Evolutionary conservation across 53 echinoderm and acorn worm species (phyloP).

Genomic region (Mesocentrotus franciscanus): DNA sequence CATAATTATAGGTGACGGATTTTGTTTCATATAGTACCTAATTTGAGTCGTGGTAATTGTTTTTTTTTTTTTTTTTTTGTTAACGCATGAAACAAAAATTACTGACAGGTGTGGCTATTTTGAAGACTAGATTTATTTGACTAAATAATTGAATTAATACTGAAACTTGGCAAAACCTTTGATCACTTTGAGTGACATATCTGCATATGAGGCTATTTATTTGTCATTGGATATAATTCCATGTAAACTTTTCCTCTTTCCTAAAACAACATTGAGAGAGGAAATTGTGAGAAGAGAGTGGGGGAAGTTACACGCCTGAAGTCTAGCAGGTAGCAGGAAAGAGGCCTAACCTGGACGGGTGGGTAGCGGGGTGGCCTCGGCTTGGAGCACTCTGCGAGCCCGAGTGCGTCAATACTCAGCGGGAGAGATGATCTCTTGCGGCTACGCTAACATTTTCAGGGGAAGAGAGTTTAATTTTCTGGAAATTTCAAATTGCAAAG

Average conservation of each 20-base stretch:
- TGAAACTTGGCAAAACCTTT: background rate
- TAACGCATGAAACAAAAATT: too few species aligned
- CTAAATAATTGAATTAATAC: background rate
- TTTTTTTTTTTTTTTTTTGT: too few species aligned
- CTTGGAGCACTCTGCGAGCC: background rate
- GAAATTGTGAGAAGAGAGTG: background rate
- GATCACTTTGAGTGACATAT: slow-evolving; percentile 3
- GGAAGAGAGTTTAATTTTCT: slow-evolving; percentile 41
- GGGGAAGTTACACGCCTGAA: slow-evolving; percentile 5
- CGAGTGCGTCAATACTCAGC: background rate
- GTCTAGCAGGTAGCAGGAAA: slow-evolving; percentile 3
- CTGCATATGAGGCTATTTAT: background rate
- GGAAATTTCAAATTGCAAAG: slow-evolving; percentile 54
- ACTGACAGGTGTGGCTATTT: too few species aligned
- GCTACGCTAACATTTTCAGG: background rate
- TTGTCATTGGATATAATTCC: background rate
- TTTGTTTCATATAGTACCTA: too few species aligned
- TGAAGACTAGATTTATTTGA: too few species aligned
- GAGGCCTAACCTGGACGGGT: background rate
- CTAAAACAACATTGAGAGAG: background rate
- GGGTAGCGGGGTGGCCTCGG: slow-evolving; percentile 12
- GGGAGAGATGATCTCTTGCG: slow-evolving; percentile 25
- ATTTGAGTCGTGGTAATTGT: too few species aligned
- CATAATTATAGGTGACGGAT: too few species aligned
- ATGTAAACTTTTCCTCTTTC: background rate